A percentile compares a stretch with the other conserved stretches of the same genome.
phyloP scores from a whole-genome alignment of 2,797 vertebrate genomes.

The Neosalanx taihuensis region DNA sequence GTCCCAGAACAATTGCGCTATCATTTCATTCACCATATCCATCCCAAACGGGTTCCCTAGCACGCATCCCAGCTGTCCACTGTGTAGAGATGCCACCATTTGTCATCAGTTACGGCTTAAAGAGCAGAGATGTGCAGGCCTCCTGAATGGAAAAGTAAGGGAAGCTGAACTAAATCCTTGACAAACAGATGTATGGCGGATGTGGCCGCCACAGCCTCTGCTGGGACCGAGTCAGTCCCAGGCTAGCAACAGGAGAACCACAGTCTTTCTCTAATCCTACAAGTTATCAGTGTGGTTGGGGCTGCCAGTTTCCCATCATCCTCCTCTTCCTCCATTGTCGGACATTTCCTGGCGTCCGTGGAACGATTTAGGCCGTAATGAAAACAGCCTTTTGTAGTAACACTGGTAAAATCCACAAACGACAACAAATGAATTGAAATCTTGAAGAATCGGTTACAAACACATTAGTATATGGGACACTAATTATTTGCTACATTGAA shows the following conservation, averaged over 20 bases:
- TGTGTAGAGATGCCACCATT: conserved; percentile 45
- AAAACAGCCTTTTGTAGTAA: neutral
- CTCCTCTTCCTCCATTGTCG: neutral
- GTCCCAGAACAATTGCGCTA: conserved; percentile 22
- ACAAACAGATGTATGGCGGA: conserved; percentile 63
- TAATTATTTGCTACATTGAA: neutral
- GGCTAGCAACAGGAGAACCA: neutral
- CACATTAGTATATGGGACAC: neutral
- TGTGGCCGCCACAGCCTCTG: conserved; percentile 56
- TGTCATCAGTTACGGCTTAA: conserved; percentile 53
- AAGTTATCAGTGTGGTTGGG: neutral
- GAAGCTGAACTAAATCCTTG: conserved; percentile 61
- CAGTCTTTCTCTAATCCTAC: conserved; percentile 2
- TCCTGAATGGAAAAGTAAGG: conserved; percentile 50
- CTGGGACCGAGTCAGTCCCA: conserved; percentile 13
- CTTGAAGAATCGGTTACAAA: neutral
- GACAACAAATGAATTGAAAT: neutral
- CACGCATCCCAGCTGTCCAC: conserved; percentile 49
- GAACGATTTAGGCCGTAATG: neutral
- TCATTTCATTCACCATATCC: conserved; percentile 44
- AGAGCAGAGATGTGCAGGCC: conserved; percentile 39
- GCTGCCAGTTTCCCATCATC: too few species aligned
- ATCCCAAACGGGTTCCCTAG: conserved; percentile 41
- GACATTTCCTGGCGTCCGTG: too few species aligned
- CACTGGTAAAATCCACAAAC: neutral